A percentile compares a stretch with the other conserved stretches of the same genome.
These are phyloP conservation scores for Hybognathus amarus DNA, from an alignment of 2,797 vertebrate species.

Conservation along the genomic window DNA sequence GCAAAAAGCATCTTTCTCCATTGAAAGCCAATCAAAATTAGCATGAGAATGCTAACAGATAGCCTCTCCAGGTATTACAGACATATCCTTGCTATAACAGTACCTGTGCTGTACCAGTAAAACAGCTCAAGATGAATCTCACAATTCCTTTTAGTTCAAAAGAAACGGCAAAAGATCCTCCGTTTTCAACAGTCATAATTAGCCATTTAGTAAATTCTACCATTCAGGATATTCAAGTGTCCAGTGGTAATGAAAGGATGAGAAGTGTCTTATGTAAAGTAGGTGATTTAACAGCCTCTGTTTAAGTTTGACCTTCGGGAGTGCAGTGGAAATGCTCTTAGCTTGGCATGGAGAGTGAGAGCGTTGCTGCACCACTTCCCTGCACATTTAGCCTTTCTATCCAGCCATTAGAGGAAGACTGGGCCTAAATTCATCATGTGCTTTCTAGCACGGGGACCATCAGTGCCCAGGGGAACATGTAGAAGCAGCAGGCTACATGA, in stretches of 20 bases:
- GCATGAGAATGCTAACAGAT: neutral
- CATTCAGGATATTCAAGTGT: constrained; percentile 8
- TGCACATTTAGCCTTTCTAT: constrained; percentile 36
- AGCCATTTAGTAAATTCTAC: constrained; percentile 26
- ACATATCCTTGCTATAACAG: neutral
- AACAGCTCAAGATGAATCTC: neutral
- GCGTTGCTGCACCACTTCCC: neutral
- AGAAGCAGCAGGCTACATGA: constrained; percentile 9
- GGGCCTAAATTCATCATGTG: constrained; percentile 39
- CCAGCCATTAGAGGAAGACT: constrained; percentile 35
- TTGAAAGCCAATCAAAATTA: neutral
- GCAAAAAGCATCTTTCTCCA: neutral
- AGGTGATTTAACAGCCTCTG: constrained; percentile 30
- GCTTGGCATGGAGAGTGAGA: constrained; percentile 25
- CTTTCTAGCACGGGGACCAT: constrained; percentile 3
- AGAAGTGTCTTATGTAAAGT: constrained; percentile 24
- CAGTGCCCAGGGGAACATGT: neutral
- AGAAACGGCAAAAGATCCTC: neutral
- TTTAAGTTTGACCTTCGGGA: constrained; percentile 39
- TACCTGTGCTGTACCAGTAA: neutral
- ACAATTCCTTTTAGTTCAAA: neutral
- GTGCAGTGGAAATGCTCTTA: constrained; percentile 9
- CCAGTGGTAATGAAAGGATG: constrained; percentile 21
- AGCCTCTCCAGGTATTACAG: neutral
- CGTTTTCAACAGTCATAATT: constrained; percentile 4